Percentiles rank a stretch among this genome's conserved stretches.
phyloP scores from a whole-genome alignment of 1,140 invertebrate genomes.

The Lineus longissimus region DNA sequence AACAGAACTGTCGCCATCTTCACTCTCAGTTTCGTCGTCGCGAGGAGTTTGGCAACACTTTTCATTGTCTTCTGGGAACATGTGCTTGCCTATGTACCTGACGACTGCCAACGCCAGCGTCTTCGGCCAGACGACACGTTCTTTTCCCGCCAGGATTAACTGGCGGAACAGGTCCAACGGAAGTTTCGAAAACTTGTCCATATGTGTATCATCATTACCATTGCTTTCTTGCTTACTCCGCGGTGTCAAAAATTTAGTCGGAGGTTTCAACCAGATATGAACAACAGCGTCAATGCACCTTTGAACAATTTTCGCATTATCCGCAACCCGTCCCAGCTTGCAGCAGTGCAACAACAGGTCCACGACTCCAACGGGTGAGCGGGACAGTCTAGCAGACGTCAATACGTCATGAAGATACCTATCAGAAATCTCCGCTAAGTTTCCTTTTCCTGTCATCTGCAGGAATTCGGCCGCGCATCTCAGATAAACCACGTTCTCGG shows the following conservation, averaged over 20 bases:
- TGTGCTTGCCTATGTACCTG: constrained; percentile 25
- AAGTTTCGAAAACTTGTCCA: constrained; percentile 26
- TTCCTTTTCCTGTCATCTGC: constrained; percentile 42
- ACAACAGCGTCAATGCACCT: constrained; percentile 39
- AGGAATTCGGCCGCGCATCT: constrained; percentile 45
- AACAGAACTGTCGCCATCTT: not conserved
- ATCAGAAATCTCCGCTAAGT: constrained; percentile 43
- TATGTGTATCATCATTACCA: constrained; percentile 19
- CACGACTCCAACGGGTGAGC: constrained; percentile 29
- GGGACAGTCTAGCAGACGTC: constrained; percentile 40
- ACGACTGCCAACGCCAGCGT: constrained; percentile 31
- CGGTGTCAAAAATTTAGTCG: constrained; percentile 29
- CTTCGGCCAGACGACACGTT: constrained; percentile 28
- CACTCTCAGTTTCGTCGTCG: not conserved
- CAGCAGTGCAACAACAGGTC: constrained; percentile 34
- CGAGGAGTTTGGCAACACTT: not conserved
- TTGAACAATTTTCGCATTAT: constrained; percentile 33
- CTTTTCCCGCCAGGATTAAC: constrained; percentile 28
- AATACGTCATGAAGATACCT: constrained; percentile 44
- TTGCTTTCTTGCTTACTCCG: constrained; percentile 25
- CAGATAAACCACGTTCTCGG: constrained; percentile 42
- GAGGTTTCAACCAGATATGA: constrained; percentile 40
- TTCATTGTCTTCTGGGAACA: not conserved
- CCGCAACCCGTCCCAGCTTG: constrained; percentile 34
- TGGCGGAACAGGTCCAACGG: constrained; percentile 39